phyloP scores from a whole-genome alignment of 1,140 invertebrate genomes.

The Conopomorpha cramerella region DNA sequence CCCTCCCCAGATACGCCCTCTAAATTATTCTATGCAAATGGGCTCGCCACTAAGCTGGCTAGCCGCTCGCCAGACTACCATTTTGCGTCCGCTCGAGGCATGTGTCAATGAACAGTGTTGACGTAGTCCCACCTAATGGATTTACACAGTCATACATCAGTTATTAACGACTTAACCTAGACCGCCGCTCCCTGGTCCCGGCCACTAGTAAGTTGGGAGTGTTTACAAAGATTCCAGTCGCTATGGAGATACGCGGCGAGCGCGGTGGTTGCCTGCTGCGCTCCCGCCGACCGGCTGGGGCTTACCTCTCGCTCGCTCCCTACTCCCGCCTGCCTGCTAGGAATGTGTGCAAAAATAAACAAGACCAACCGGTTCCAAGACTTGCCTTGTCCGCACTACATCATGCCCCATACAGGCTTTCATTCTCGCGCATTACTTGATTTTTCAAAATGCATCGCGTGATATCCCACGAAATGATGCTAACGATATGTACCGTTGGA shows the following conservation, averaged over 20 bases:
- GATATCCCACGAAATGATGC: too few relatives aligned
- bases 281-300: too few relatives aligned
- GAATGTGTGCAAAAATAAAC: conserved; percentile 59
- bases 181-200: too few relatives aligned
- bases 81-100: conserved; percentile 1
- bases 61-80: neutral
- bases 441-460: too few relatives aligned
- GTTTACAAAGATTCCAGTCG: too few relatives aligned
- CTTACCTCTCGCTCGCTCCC: conserved; percentile 34
- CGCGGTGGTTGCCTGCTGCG: too few relatives aligned
- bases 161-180: too few relatives aligned
- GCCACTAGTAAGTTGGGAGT: too few relatives aligned
- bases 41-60: conserved; percentile 8
- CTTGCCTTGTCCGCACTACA: conserved; percentile 32
- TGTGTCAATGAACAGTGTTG: conserved; percentile 6
- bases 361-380: conserved; percentile 42
- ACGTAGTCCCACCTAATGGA: conserved; percentile 5
- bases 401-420: too few relatives aligned
- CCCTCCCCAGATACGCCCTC: conserved; percentile 14
- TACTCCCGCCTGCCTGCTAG: conserved; percentile 19
- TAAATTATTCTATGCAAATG: conserved; percentile 26
- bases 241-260: too few relatives aligned
- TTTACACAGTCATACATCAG: conserved; percentile 4
- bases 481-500: too few relatives aligned
- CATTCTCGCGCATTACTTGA: too few relatives aligned